Conservation (phyloP, 2,888 invertebrate species). For the Protonemura montana region DNA sequence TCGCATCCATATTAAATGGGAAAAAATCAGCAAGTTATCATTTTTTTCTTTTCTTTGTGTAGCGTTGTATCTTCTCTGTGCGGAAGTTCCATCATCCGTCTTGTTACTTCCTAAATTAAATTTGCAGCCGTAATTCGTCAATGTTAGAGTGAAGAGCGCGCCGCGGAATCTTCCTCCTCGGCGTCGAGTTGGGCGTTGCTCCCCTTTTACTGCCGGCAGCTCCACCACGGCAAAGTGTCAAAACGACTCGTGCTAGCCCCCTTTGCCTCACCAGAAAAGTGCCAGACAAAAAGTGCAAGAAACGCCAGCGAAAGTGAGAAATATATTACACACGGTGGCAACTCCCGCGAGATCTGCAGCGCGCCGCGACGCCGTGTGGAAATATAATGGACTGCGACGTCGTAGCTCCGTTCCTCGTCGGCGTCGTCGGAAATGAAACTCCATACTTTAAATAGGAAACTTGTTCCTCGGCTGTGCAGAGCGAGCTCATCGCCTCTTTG, state of each 20-base stretch:
- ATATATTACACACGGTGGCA: neutral
- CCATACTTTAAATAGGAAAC: conserved; percentile 13
- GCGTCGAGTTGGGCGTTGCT: no score
- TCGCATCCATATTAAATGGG: conserved; percentile 9
- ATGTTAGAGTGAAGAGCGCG: neutral
- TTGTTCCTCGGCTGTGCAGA: neutral
- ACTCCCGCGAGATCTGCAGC: neutral
- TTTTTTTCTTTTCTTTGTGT: neutral
- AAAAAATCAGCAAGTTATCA: conserved; percentile 31
- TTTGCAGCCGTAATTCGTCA: conserved; percentile 15
- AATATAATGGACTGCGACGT: neutral
- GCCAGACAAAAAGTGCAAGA: neutral
- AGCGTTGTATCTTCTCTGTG: neutral
- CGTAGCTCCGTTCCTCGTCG: neutral
- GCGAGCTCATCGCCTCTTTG: neutral
- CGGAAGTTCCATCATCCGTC: neutral
- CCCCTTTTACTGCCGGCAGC: no score
- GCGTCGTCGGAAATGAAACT: conserved; percentile 2
- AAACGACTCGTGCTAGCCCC: no score
- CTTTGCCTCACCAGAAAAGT: neutral
- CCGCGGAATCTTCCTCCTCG: neutral
- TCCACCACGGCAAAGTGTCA: no score
- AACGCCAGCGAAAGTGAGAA: neutral
- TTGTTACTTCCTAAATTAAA: conserved; percentile 20
- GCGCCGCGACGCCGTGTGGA: neutral